Evolutionary conservation across 2,113 vertebrate species (phyloP).

Genomic region (Apodemus speciosus): DNA sequence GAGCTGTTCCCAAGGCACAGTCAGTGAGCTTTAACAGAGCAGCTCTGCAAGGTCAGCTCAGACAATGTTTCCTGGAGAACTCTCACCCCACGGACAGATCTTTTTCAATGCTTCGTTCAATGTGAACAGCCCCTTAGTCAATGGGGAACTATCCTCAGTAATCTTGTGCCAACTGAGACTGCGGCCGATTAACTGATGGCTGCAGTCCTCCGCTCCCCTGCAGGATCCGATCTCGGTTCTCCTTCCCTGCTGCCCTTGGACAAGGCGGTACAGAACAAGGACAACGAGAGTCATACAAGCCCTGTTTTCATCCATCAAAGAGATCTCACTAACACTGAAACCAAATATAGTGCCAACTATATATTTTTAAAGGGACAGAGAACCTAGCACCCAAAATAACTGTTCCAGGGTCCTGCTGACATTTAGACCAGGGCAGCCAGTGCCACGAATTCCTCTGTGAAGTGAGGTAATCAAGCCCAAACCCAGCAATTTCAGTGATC

Average conservation of each 20-base stretch:
- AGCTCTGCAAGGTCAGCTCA: not conserved
- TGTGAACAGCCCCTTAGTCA: not conserved
- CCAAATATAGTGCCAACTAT: not conserved
- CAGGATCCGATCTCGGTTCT: not conserved
- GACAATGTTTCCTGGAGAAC: not conserved
- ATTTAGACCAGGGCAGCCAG: not conserved
- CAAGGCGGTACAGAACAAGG: not conserved
- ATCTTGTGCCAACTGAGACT: not conserved
- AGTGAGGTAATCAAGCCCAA: not conserved
- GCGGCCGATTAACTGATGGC: not conserved
- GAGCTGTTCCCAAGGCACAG: accelerated
- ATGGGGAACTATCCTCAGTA: not conserved
- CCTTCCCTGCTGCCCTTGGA: no score
- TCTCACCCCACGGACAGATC: not conserved
- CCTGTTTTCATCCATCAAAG: not conserved
- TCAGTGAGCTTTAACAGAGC: not conserved
- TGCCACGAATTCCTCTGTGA: not conserved
- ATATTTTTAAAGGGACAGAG: not conserved
- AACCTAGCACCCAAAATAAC: not conserved
- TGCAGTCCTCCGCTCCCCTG: not conserved
- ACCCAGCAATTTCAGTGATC: not conserved
- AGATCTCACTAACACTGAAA: not conserved
- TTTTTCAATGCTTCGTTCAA: not conserved
- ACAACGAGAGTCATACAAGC: not conserved
- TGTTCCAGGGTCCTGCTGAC: not conserved